Evolutionary conservation across 2,113 vertebrate species (phyloP), one percentile per base, ranked within the genome.

Genomic region (Vicugna pacos): DNA sequence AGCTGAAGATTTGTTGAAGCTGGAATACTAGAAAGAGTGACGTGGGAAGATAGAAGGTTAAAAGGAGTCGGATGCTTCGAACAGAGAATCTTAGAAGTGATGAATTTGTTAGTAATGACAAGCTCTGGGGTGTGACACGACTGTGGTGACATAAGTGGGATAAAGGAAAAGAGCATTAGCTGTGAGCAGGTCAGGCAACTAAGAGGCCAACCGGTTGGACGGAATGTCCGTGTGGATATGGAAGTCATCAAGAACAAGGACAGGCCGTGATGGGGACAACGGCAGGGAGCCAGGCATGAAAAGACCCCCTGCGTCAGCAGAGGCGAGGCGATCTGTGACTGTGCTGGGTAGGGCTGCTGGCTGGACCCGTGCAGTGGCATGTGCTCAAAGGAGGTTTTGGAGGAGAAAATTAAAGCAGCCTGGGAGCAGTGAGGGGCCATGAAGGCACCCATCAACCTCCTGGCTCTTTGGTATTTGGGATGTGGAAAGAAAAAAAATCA

Each of bases 1-100:
- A 32, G 14, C 1, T 48, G 70, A 67, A 89, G 72, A 24, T 30
- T 70, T 35, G 12, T 9, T 50, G 48, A 77, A 82, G 58, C 22
- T 58, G 16, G 50, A 82, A 52, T 72, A 35, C 77, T 84, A 46
- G 70, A 85, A 85, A 58, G 62, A 87, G 19, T 50, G 12, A 77
- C 11, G 38, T 46, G 26, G 64, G 72, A 79, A 92, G 8, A 24
- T 15, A 48, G 24, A 90, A 72, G 52, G 52, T 84, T 82, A n/a
- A 88, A 90, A 70, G 30, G 8, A 88, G 1, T 64, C 42, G 30
- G 19, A 14, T n/a, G 70, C 30, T 89, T 72, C 70, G 62, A 48
- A 64, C 16, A 64, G n/a, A 58, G 67, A 22, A 38, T 73, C 20
- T 52, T 75, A 89, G 64, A 89, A 80, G 72, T 32, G 64, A 95